Evolutionary conservation across 92 coral and sea anemone genomes (phyloP).

Genomic region (Phenganax subtilis): DNA sequence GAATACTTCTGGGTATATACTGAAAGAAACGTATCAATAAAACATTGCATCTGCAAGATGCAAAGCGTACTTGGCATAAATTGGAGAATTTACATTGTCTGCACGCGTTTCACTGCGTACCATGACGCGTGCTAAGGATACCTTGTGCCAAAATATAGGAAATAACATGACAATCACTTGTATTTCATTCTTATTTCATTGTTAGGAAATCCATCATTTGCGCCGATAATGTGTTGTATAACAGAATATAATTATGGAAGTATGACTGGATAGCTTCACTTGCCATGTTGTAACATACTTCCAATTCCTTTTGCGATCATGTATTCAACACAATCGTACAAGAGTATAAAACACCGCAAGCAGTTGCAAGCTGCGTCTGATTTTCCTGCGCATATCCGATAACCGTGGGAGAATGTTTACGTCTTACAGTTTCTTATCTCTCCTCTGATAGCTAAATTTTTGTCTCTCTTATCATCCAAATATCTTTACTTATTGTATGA

Average conservation of each 20-base stretch:
- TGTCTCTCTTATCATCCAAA: slow-evolving; percentile 22
- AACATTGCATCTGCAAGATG: background rate
- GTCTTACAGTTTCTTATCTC: slow-evolving; percentile 21
- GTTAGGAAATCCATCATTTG: background rate
- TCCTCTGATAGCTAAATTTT: slow-evolving; percentile 28
- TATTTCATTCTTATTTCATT: background rate
- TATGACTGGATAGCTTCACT: background rate
- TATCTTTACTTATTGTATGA: slow-evolving; percentile 27
- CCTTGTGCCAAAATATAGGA: slow-evolving; percentile 17
- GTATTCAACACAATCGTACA: slow-evolving; percentile 1
- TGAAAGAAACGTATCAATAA: background rate
- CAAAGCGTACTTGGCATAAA: background rate
- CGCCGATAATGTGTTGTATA: background rate
- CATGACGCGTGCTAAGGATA: background rate
- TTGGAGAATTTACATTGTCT: slow-evolving; percentile 4
- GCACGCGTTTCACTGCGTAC: background rate
- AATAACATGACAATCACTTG: slow-evolving; percentile 5
- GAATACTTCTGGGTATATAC: background rate
- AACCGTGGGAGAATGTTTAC: slow-evolving; percentile 38
- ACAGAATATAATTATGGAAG: background rate
- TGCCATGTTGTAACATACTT: background rate
- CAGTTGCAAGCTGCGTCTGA: slow-evolving; percentile 23
- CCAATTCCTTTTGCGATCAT: background rate
- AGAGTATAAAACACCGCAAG: background rate
- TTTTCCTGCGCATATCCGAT: slow-evolving; percentile 5